phyloP scores from a whole-genome alignment of 2,888 invertebrate genomes.

The Nomada fabriciana region DNA sequence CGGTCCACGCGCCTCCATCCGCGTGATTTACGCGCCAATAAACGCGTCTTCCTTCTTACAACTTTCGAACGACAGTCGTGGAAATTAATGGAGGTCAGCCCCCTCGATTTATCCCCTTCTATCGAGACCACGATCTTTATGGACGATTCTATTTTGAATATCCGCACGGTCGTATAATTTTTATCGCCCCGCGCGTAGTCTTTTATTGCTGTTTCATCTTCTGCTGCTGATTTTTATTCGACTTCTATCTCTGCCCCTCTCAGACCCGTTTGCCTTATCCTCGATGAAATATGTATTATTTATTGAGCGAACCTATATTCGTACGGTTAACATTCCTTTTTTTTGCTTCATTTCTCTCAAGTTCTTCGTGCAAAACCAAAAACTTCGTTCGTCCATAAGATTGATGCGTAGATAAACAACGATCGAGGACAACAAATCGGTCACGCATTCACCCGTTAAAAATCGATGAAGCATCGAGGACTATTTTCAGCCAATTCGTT shows the following conservation, averaged over 20 bases:
- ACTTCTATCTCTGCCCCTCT: too few species aligned
- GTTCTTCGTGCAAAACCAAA: not conserved
- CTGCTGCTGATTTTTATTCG: too few species aligned
- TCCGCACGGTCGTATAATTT: slow-evolving; percentile 33
- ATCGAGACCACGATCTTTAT: slow-evolving; percentile 45
- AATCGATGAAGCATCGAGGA: not conserved
- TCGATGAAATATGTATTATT: too few species aligned
- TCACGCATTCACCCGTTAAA: not conserved
- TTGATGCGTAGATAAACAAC: too few species aligned
- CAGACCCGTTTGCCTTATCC: too few species aligned
- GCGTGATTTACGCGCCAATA: slow-evolving; percentile 55
- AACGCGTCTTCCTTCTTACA: slow-evolving; percentile 36
- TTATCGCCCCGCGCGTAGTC: slow-evolving; percentile 24
- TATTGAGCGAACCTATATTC: too few species aligned
- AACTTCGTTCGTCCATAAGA: slow-evolving; percentile 9
- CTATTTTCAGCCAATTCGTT: not conserved
- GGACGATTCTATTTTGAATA: slow-evolving; percentile 55
- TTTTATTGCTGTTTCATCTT: not conserved
- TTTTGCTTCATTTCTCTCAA: slow-evolving; percentile 2
- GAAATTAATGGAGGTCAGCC: slow-evolving; percentile 60
- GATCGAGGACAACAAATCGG: not conserved
- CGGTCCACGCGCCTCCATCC: slow-evolving; percentile 9
- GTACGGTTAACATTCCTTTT: not conserved
- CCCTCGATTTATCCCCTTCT: slow-evolving; percentile 48
- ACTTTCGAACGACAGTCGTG: slow-evolving; percentile 36